Base-by-base conservation (phyloP, 2,888 invertebrate species). In the Aphelenchoides bicaudatus region DNA sequence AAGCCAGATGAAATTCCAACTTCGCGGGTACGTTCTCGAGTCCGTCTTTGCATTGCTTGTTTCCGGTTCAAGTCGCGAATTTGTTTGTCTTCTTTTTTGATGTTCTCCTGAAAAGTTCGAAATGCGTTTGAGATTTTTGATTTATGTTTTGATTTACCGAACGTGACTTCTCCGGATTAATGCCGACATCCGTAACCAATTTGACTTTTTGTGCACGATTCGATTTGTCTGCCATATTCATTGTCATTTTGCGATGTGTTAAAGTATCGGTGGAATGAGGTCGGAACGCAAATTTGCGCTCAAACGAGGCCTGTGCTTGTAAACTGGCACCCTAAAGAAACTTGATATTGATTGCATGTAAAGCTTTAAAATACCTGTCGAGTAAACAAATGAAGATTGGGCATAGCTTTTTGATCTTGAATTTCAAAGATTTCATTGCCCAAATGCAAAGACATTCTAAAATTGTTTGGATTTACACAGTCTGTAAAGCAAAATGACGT, bases 201-300 rank as follows among this genome's bases (percentile, higher is more conserved):
- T 94, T 93, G 75, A 98, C 94, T 51, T 91, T 91, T 0, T 88
- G 87, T 0, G 91, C 89, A 82, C 93, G 93, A 51, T 89, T 87
- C 39, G 91, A 89, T 53, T 93, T 85, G 82, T 98, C 96, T 0
- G 96, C 96, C 69, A 96, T 84, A 0, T 93, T 94, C 82, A 96
- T 85, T 0, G 96, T 98, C 89, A 98, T 94, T 85, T 98, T 98
- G 69, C 93, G 86, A 81, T 98, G 96, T 0, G 98, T 98, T 82
- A 94, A 92, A 23, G 94, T 94, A 80, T 98, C 96, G 0, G 96
- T 98, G 0, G 96, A 96, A 80, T 94, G 93, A 0, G 98, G 98
- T 39, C 96, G 85, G 87, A 98, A 98, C 1, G 91, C 90, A 0
- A 98, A 83, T 81, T 96, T 96, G 0, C 92, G 93, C 38, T 90